Percentiles rank a stretch among this genome's conserved stretches.
Evolutionary conservation across 2,797 vertebrate species (phyloP).

Genomic region (Trichosurus vulpecula): DNA sequence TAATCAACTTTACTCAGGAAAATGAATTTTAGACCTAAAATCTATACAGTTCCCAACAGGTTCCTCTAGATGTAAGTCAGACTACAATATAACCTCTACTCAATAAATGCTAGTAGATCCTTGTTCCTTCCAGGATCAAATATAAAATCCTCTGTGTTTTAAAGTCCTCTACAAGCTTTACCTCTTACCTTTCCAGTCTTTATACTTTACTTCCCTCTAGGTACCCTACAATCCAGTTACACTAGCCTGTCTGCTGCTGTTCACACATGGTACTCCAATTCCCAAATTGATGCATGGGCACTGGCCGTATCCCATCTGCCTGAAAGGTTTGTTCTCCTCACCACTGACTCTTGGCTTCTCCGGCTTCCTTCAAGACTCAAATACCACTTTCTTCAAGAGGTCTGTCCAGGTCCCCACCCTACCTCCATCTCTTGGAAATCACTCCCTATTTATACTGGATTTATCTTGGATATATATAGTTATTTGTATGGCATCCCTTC

Average conservation of each 20-base stretch:
- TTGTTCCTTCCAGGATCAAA: neutral
- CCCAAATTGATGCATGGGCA: no score
- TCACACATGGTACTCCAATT: neutral
- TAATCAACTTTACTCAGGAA: constrained; percentile 24
- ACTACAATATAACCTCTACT: neutral
- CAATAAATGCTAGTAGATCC: neutral
- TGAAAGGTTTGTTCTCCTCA: neutral
- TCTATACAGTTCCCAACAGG: neutral
- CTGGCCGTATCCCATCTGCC: neutral
- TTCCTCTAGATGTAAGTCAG: neutral
- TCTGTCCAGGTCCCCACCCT: neutral
- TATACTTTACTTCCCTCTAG: neutral
- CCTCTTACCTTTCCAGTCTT: neutral
- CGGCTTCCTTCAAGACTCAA: neutral
- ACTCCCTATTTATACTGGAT: neutral
- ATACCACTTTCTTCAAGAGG: neutral
- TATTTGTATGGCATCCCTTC: neutral
- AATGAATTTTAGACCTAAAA: constrained; percentile 14
- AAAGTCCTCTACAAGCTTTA: neutral
- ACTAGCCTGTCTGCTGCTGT: neutral
- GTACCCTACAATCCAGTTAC: neutral
- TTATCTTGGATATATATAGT: no score
- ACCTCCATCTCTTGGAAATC: neutral
- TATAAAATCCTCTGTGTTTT: neutral
- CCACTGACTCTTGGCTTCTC: neutral